These are phyloP conservation scores for Scaptomyza montana DNA, from an alignment of 1,140 invertebrate genomes.

Conservation along the genomic window DNA sequence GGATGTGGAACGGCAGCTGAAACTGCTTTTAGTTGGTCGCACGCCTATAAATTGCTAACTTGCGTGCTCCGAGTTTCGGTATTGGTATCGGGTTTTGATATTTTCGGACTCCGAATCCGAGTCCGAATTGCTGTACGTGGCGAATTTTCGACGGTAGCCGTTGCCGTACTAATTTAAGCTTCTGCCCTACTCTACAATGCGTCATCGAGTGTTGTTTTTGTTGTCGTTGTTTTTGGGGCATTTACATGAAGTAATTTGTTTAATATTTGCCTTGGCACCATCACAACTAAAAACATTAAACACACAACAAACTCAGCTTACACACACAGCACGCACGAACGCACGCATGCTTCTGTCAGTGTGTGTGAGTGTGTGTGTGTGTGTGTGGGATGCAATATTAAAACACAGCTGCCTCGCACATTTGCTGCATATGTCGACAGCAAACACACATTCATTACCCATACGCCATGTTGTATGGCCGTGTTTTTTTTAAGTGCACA, in stretches of 20 bases:
- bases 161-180: conserved; percentile 72
- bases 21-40: conserved; percentile 38
- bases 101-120: conserved; percentile 44
- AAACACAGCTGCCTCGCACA: conserved; percentile 41
- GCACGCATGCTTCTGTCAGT: conserved; percentile 17
- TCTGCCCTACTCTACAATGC: conserved; percentile 81
- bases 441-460: conserved; percentile 53
- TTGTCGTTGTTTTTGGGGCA: conserved; percentile 2
- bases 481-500: conserved; percentile 25
- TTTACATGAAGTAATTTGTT: conserved; percentile 57
- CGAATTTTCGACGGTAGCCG: conserved; percentile 44
- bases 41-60: conserved; percentile 51
- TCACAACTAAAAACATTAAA: conserved; percentile 6
- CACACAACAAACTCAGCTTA: conserved; percentile 7
- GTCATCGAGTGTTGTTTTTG: conserved; percentile 60
- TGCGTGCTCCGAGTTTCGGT: conserved; percentile 48
- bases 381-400: conserved; percentile 23
- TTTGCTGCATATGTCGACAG: conserved; percentile 49
- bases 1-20: conserved; percentile 5
- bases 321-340: conserved; percentile 12
- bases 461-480: conserved; percentile 70
- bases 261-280: conserved; percentile 70
- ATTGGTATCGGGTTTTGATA: conserved; percentile 45
- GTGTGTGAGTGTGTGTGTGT: conserved; percentile 22
- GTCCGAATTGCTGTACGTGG: conserved; percentile 43